Conservation (phyloP, 2,113 vertebrate genomes). For the Pomatorhinus ruficollis region DNA sequence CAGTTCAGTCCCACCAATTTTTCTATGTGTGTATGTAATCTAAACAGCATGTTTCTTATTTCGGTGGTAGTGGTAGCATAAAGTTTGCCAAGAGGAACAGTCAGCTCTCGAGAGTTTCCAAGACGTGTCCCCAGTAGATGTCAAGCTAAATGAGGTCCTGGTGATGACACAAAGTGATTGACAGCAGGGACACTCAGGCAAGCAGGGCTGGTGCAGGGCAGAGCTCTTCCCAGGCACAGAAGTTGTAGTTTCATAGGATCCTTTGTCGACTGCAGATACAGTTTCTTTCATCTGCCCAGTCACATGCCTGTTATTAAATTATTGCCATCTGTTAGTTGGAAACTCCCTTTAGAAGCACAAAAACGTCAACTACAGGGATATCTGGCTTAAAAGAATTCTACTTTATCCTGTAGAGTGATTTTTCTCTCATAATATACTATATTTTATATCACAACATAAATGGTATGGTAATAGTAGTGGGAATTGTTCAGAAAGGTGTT, state of each 20-base stretch:
- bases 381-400: neutral
- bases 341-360: neutral
- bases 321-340: neutral
- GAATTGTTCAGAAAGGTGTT: neutral
- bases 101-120: neutral
- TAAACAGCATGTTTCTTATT: neutral
- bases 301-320: neutral
- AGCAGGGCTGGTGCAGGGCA: neutral
- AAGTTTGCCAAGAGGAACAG: neutral
- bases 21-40: neutral
- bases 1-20: neutral
- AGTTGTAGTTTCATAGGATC: neutral
- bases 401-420: neutral
- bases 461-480: rapidly evolving
- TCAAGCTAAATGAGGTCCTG: neutral
- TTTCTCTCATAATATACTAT: neutral
- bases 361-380: neutral
- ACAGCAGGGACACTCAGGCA: neutral
- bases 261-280: rapidly evolving
- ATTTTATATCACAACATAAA: neutral
- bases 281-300: neutral
- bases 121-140: rapidly evolving
- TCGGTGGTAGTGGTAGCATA: neutral
- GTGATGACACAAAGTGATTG: neutral
- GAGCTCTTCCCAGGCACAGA: neutral